phyloP scores from a whole-genome alignment of 1,140 invertebrate species.

The Meloidogyne exigua region DNA sequence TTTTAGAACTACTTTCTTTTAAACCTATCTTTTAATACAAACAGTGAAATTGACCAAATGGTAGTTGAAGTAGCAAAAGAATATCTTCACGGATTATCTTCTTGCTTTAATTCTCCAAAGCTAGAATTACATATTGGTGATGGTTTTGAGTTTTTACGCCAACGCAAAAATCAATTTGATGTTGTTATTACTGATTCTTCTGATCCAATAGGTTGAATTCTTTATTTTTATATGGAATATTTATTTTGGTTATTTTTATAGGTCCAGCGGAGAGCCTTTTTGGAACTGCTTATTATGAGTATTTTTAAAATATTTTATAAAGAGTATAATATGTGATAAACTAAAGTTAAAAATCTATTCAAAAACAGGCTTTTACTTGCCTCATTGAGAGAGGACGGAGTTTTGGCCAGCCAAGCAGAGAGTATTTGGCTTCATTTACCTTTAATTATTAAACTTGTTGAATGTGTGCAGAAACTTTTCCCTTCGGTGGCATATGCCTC shows the following conservation, averaged over 20 bases:
- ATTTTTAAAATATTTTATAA: background rate
- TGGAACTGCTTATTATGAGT: slow-evolving; percentile 80
- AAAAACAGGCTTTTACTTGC: slow-evolving; percentile 74
- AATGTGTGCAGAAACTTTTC: slow-evolving; percentile 76
- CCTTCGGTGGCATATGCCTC: slow-evolving; percentile 76
- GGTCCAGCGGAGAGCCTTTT: slow-evolving; percentile 73
- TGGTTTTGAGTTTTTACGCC: slow-evolving; percentile 89
- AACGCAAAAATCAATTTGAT: slow-evolving; percentile 72
- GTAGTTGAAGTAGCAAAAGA: slow-evolving; percentile 89
- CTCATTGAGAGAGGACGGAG: slow-evolving; percentile 79
- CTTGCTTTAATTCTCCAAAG: slow-evolving; percentile 80
- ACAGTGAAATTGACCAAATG: slow-evolving; percentile 81
- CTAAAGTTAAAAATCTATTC: too few relatives aligned
- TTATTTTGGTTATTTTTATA: too few relatives aligned
- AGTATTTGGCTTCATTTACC: slow-evolving; percentile 83
- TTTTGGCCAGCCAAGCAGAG: slow-evolving; percentile 85
- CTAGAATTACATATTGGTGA: slow-evolving; percentile 82
- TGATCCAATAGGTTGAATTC: slow-evolving; percentile 88
- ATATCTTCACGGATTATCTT: slow-evolving; percentile 84
- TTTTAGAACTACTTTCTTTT: too few relatives aligned
- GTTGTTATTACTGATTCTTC: slow-evolving; percentile 97
- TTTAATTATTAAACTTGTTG: slow-evolving; percentile 75
- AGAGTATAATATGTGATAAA: too few relatives aligned
- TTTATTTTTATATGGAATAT: too few relatives aligned
- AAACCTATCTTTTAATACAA: too few relatives aligned